phyloP scores from a whole-genome alignment of 1,140 invertebrate species.

The Brachionus sp. region DNA sequence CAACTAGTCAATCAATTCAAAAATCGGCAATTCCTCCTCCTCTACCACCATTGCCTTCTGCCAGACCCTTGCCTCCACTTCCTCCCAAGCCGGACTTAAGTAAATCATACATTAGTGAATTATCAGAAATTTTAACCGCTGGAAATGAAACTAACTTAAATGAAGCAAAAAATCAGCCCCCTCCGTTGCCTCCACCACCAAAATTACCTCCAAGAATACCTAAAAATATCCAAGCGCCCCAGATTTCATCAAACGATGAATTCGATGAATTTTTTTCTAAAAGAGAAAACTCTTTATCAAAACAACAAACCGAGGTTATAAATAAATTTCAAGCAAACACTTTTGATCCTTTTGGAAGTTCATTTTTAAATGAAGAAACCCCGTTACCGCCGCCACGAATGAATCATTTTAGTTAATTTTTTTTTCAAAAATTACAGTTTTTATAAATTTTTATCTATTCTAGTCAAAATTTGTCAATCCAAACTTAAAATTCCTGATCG shows the following conservation, averaged over 20 bases:
- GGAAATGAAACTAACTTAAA: neutral
- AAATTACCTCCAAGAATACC: constrained; percentile 19
- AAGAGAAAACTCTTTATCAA: neutral
- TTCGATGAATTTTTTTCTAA: constrained; percentile 1
- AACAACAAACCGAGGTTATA: neutral
- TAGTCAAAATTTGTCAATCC: neutral
- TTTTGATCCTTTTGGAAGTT: constrained; percentile 32
- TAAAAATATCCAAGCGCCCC: neutral
- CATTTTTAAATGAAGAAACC: neutral
- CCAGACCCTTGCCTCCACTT: neutral
- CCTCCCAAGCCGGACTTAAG: neutral
- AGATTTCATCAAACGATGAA: neutral
- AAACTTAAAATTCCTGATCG: neutral
- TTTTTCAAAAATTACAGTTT: neutral
- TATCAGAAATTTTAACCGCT: neutral
- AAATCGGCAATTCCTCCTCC: neutral
- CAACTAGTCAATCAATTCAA: neutral
- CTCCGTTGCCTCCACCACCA: constrained; percentile 19
- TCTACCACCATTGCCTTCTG: neutral
- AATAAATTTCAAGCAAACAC: neutral
- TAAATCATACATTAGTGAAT: neutral
- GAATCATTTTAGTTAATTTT: constrained; percentile 19
- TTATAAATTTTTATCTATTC: neutral
- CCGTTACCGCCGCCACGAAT: constrained; percentile 4
- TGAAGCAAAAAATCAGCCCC: neutral